Evolutionary conservation across 2,113 vertebrate genomes (phyloP), one percentile per base, ranked within the genome.

Genomic region (Trichomycterus rosablanca): DNA sequence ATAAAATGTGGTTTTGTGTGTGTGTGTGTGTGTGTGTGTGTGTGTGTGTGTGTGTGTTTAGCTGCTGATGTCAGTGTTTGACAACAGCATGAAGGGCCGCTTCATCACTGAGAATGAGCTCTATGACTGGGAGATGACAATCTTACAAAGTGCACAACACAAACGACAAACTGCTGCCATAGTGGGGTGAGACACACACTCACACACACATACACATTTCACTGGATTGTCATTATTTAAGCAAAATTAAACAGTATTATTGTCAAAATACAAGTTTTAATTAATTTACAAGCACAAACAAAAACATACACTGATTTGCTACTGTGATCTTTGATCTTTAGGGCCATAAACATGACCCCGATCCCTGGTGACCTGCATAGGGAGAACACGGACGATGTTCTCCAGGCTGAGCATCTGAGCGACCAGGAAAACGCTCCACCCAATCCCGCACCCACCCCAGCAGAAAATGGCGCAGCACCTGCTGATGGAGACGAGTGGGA

Each of bases 351-450:
- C 1, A 88, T 95, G 77, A 96, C 93, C 0, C 89, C 91, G 0
- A 83, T 93, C 34, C 94, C 96, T 0, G 95, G 95, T 23, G 96
- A 98, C 66, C 76, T 90, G 44, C 90, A 91, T 66, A 89, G 93
- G 32, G 96, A 98, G 79, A 99, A 98, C 85, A 99, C 96, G 0
- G 96, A 98, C 18, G 95, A 98, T 3, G 93, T 98, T 70, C 84
- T 99, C 1, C 94, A 97, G 83, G 96, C 95, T 15, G 94, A 99
- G 78, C 96, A 98, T 72, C 81, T 99, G 59, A 97, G 95, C 39
- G 94, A 99, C 74, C 96, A 97, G 80, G 96, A 99, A 84, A 99
- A 99, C 0, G 95, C 96, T 39, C 95, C 94, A 4, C 93, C 93
- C 0, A 79, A 83, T 7, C 81, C 89, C 7, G 43, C 50, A 56